phyloP scores from a whole-genome alignment of 2,113 vertebrate species.

The Notothenia coriiceps region DNA sequence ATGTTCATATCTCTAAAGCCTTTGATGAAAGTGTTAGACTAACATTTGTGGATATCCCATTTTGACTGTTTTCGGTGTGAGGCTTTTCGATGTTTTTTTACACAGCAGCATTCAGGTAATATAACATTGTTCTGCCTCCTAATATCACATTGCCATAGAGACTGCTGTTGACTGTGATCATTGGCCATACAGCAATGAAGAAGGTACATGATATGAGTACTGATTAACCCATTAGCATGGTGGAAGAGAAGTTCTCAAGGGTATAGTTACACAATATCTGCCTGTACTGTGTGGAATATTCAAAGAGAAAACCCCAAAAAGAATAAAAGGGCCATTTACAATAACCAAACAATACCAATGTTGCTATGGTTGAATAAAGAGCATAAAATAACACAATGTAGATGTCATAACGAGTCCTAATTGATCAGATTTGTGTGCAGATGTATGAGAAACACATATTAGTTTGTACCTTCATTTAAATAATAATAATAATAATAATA shows the following conservation, averaged over 20 bases:
- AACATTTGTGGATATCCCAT: neutral
- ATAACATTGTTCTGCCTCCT: neutral
- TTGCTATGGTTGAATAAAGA: no score
- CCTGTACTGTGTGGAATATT: neutral
- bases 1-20: neutral
- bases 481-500: no score
- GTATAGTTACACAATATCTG: neutral
- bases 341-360: no score
- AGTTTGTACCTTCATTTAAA: no score
- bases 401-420: no score
- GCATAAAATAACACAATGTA: no score
- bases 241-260: neutral
- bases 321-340: no score
- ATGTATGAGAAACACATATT: no score
- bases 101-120: constrained; percentile 1
- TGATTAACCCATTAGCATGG: constrained; percentile 1
- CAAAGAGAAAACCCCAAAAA: neutral
- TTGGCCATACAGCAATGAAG: neutral
- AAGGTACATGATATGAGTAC: constrained; percentile 2
- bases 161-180: constrained; percentile 37
- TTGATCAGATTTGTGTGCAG: no score
- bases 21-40: neutral
- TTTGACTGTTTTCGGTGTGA: neutral
- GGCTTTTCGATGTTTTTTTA: neutral
- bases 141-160: constrained; percentile 7